Percentiles rank a stretch among this genome's conserved stretches.
phyloP scores from a whole-genome alignment of 2,888 invertebrate genomes.

The Dasysyrphus tricinctus region DNA sequence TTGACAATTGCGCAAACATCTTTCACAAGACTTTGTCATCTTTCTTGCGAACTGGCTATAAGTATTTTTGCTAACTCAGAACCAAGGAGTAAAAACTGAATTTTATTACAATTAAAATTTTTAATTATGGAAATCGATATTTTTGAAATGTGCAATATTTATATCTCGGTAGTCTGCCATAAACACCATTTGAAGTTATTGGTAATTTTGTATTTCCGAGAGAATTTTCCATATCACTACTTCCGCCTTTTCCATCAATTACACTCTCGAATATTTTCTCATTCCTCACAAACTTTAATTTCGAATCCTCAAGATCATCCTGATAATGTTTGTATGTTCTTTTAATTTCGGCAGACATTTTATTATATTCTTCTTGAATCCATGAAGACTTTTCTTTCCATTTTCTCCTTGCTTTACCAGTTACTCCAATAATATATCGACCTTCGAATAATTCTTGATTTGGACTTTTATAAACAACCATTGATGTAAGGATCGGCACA shows the following conservation, averaged over 20 bases:
- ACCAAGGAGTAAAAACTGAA: too few species aligned
- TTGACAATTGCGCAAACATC: too few species aligned
- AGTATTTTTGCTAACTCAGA: too few species aligned
- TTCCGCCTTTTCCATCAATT: neutral
- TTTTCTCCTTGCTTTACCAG: constrained; percentile 16
- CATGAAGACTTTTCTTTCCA: constrained; percentile 36
- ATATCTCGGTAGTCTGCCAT: constrained; percentile 45
- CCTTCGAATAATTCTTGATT: constrained; percentile 42
- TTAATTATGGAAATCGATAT: constrained; percentile 35
- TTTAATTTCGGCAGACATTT: neutral
- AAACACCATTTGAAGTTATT: constrained; percentile 33
- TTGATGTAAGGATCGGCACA: neutral
- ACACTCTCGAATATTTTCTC: neutral
- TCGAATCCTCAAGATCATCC: neutral
- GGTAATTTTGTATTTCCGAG: constrained; percentile 4
- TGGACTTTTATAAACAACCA: constrained; percentile 22
- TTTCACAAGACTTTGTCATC: too few species aligned
- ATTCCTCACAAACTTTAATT: neutral
- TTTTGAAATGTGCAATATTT: constrained; percentile 8
- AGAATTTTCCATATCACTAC: neutral
- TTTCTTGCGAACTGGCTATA: too few species aligned
- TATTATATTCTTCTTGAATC: constrained; percentile 33
- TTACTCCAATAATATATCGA: constrained; percentile 38
- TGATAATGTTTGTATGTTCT: neutral
- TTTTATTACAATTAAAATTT: too few species aligned